A percentile compares a stretch with the other conserved stretches of the same genome.
phyloP scores from a whole-genome alignment of 1,140 invertebrate species.

The Hirudo medicinalis region DNA sequence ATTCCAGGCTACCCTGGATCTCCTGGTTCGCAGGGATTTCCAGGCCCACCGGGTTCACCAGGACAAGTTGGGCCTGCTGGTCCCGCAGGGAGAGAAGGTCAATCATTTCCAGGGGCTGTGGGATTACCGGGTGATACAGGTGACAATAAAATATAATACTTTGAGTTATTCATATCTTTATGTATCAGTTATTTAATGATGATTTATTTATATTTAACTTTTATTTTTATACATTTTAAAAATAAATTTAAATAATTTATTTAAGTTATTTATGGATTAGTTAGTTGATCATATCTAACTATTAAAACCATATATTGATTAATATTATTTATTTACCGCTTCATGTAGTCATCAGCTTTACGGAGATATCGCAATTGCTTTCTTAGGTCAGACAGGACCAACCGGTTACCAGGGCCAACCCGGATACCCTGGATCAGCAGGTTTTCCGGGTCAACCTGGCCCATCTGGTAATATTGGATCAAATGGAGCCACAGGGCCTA shows the following conservation, averaged over 20 bases:
- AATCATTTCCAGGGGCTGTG: background rate
- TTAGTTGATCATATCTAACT: no score
- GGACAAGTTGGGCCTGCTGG: slow-evolving; percentile 15
- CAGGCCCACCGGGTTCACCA: slow-evolving; percentile 1
- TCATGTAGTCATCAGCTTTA: no score
- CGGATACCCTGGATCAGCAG: slow-evolving; percentile 6
- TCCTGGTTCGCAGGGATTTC: background rate
- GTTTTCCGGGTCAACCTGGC: slow-evolving; percentile 7
- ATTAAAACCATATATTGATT: no score
- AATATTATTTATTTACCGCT: background rate
- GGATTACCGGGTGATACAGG: slow-evolving; percentile 14
- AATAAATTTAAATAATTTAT: no score
- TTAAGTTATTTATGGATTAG: no score
- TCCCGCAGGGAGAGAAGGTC: slow-evolving; percentile 1
- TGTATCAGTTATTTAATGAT: no score
- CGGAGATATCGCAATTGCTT: background rate
- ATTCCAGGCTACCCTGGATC: background rate
- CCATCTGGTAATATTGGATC: slow-evolving; percentile 2
- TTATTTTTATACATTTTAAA: no score
- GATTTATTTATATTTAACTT: no score
- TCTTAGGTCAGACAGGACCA: slow-evolving; percentile 1
- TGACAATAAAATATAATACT: background rate
- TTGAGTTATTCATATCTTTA: no score
- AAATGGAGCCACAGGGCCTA: background rate
- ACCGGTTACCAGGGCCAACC: background rate